Percentiles rank a stretch among this genome's conserved stretches.
Conservation (phyloP, 2,797 vertebrate genomes). For the Heteromormyrus szaboi region DNA sequence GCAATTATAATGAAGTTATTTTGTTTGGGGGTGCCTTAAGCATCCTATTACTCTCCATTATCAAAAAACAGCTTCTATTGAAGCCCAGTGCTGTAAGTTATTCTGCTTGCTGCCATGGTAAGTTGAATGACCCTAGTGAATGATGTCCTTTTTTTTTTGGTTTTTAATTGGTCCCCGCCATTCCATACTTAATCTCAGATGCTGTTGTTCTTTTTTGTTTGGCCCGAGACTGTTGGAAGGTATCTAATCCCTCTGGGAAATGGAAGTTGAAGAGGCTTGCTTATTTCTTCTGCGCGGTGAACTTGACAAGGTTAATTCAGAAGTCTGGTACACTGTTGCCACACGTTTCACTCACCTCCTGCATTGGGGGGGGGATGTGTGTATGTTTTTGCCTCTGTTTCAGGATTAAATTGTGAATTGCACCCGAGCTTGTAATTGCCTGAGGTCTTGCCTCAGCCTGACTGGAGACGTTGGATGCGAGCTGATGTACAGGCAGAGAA, state of each 20-base stretch:
- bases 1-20: constrained; percentile 14
- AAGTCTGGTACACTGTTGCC: constrained; percentile 36
- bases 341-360: constrained; percentile 7
- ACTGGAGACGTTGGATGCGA: neutral
- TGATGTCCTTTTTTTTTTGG: constrained; percentile 26
- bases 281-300: constrained; percentile 37
- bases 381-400: constrained; percentile 33
- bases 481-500: neutral
- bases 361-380: neutral
- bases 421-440: constrained; percentile 30
- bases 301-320: constrained; percentile 63
- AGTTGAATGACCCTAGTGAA: constrained; percentile 14
- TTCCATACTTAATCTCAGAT: constrained; percentile 26
- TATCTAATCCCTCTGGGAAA: constrained; percentile 56
- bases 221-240: constrained; percentile 34
- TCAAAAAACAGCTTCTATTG: neutral
- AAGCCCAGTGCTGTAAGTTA: neutral
- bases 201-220: constrained; percentile 48
- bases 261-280: constrained; percentile 55
- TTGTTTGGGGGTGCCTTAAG: neutral
- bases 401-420: constrained; percentile 45
- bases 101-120: constrained; percentile 1
- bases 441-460: neutral
- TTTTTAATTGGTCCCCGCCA: constrained; percentile 30
- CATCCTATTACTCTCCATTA: neutral